Conservation (phyloP, 2,797 vertebrate genomes). For the Pogonophryne albipinna region DNA sequence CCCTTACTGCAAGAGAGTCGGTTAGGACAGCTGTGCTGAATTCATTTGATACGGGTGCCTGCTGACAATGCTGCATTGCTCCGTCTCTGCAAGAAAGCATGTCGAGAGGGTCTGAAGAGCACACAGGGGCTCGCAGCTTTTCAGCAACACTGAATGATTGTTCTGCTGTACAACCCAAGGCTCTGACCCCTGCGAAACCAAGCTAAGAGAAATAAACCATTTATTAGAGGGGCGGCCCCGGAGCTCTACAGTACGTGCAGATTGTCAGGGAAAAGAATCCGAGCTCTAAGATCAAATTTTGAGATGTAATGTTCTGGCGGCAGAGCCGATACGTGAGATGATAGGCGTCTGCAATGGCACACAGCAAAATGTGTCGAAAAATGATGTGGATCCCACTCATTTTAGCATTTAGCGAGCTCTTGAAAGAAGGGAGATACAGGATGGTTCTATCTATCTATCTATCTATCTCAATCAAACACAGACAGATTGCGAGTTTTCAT, state of each 20-base stretch:
- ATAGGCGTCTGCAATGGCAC: conserved; percentile 44
- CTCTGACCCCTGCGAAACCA: conserved; percentile 51
- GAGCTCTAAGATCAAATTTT: conserved; percentile 36
- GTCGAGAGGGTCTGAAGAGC: conserved; percentile 69
- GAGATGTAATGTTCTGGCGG: conserved; percentile 37
- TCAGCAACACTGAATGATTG: conserved; percentile 49
- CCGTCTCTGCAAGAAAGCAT: conserved; percentile 73
- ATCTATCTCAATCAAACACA: conserved; percentile 6
- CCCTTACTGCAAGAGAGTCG: conserved; percentile 61
- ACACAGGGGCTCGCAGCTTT: conserved; percentile 58
- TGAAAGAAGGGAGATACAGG: conserved; percentile 59
- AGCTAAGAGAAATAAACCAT: conserved; percentile 36
- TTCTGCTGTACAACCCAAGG: conserved; percentile 49
- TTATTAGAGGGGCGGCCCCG: conserved; percentile 4
- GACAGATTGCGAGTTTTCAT: conserved; percentile 35
- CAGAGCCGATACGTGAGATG: conserved; percentile 51
- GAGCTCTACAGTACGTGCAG: conserved; percentile 3
- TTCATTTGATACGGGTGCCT: conserved; percentile 83
- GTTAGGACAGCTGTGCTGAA: conserved; percentile 84
- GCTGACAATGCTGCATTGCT: conserved; percentile 79
- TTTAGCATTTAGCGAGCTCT: conserved; percentile 65
- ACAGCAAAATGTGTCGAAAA: conserved; percentile 44
- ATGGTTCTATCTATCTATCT: conserved; percentile 43
- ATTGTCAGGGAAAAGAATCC: conserved; percentile 13
- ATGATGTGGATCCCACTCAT: conserved; percentile 65